Evolutionary conservation across 2,797 vertebrate species (phyloP).

Genomic region (Tauraco hartlaubi): DNA sequence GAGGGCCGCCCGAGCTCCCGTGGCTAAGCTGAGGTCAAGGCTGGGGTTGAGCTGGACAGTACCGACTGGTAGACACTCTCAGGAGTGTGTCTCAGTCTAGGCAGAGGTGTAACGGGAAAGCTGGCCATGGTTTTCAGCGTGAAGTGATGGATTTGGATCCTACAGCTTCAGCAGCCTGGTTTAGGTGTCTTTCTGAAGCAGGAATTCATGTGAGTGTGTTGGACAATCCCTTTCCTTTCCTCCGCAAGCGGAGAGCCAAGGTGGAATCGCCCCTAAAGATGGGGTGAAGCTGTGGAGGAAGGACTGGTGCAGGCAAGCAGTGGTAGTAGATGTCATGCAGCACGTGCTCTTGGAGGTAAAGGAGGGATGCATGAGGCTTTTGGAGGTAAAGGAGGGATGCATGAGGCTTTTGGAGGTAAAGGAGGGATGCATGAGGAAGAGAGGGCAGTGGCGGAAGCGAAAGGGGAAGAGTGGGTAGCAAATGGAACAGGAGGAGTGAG

Average conservation of each 20-base stretch:
- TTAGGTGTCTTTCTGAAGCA: not conserved
- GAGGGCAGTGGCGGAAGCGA: not conserved
- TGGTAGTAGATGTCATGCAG: not conserved
- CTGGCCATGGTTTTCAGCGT: not conserved
- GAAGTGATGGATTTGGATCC: not conserved
- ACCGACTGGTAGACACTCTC: accelerated
- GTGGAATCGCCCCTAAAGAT: not conserved
- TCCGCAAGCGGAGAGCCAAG: not conserved
- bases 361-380: not conserved
- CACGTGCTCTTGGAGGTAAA: not conserved
- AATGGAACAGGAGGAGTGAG: not conserved
- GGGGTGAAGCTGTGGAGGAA: not conserved
- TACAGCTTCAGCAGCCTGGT: not conserved
- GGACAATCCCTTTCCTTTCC: not conserved
- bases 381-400: not conserved
- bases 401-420: too few species aligned
- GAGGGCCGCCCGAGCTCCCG: not conserved
- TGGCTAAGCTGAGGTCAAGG: not conserved
- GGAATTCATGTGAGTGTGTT: not conserved
- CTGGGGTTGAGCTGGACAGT: not conserved
- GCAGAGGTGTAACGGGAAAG: not conserved
- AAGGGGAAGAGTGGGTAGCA: not conserved
- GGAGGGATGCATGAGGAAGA: not conserved
- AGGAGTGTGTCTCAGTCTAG: not conserved
- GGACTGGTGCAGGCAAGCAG: not conserved